Evolutionary conservation across 2,797 vertebrate species (phyloP).

Genomic region (Danio jaintianensis): DNA sequence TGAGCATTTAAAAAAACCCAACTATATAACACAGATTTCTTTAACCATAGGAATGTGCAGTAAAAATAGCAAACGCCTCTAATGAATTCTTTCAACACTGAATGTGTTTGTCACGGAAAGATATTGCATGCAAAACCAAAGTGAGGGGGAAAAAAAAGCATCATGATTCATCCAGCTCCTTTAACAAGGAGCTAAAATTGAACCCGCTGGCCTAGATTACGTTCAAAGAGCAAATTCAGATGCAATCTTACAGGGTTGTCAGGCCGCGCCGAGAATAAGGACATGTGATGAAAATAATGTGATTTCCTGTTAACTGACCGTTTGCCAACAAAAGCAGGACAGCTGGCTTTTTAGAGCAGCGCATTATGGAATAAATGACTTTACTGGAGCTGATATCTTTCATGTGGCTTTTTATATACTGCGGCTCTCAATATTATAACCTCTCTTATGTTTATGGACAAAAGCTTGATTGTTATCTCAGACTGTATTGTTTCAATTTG

Average conservation of each 20-base stretch:
- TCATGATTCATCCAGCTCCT: constrained; percentile 26
- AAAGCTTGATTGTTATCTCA: constrained; percentile 48
- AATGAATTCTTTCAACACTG: neutral
- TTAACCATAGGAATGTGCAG: neutral
- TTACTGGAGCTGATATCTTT: constrained; percentile 45
- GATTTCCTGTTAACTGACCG: constrained; percentile 52
- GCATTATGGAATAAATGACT: constrained; percentile 34
- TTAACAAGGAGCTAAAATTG: constrained; percentile 37
- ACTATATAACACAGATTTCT: neutral
- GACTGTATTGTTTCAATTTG: constrained; percentile 10
- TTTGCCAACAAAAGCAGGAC: constrained; percentile 55
- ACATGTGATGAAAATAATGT: constrained; percentile 45
- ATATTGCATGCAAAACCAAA: constrained; percentile 14
- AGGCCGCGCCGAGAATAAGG: constrained; percentile 47
- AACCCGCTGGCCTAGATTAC: constrained; percentile 38
- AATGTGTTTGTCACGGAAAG: neutral
- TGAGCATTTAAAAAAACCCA: too few relatives aligned
- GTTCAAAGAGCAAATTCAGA: constrained; percentile 51
- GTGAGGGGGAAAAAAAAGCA: neutral
- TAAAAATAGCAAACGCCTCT: neutral
- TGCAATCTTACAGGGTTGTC: constrained; percentile 55
- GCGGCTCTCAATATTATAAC: constrained; percentile 30
- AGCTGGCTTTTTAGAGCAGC: constrained; percentile 28
- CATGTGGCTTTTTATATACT: constrained; percentile 44
- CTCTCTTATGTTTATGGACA: constrained; percentile 43